Evolutionary conservation across 2,888 invertebrate genomes (phyloP).

Genomic region (Orthosia incerta): DNA sequence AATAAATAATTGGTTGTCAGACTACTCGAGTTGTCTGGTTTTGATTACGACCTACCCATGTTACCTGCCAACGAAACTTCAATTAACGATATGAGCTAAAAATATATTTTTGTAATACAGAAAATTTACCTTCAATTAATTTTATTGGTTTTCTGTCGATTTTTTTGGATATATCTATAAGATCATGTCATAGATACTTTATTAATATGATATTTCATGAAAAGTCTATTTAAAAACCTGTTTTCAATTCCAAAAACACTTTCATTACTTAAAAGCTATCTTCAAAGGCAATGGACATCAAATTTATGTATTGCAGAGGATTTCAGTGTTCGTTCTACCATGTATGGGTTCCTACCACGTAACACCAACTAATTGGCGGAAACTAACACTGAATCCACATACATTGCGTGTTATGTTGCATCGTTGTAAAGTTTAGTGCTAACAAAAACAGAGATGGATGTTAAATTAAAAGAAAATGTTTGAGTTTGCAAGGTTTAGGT

Average conservation of each 20-base stretch:
- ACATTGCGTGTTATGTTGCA: slow-evolving; percentile 50
- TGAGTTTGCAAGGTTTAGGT: slow-evolving; percentile 2
- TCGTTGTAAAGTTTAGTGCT: slow-evolving; percentile 12
- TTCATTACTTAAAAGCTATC: slow-evolving; percentile 79
- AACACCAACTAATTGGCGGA: slow-evolving; percentile 16
- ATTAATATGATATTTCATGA: neutral
- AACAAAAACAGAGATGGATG: slow-evolving; percentile 51
- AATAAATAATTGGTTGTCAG: neutral
- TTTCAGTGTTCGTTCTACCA: slow-evolving; percentile 31
- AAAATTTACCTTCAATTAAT: too few relatives aligned
- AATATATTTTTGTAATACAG: neutral
- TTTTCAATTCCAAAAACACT: slow-evolving; percentile 67
- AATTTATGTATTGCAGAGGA: slow-evolving; percentile 69
- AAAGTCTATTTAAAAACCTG: neutral
- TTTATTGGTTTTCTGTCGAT: neutral
- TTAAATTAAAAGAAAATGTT: slow-evolving; percentile 24
- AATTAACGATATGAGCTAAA: neutral
- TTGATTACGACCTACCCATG: neutral
- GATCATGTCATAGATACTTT: neutral
- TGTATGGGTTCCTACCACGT: slow-evolving; percentile 24
- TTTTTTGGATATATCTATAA: neutral
- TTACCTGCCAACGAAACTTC: neutral
- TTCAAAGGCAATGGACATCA: slow-evolving; percentile 70
- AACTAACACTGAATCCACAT: slow-evolving; percentile 35
- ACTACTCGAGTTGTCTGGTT: neutral